Percentiles rank a stretch among this genome's conserved stretches.
Evolutionary conservation across 1,140 invertebrate species (phyloP).

Genomic region (Teleogryllus occipitalis): DNA sequence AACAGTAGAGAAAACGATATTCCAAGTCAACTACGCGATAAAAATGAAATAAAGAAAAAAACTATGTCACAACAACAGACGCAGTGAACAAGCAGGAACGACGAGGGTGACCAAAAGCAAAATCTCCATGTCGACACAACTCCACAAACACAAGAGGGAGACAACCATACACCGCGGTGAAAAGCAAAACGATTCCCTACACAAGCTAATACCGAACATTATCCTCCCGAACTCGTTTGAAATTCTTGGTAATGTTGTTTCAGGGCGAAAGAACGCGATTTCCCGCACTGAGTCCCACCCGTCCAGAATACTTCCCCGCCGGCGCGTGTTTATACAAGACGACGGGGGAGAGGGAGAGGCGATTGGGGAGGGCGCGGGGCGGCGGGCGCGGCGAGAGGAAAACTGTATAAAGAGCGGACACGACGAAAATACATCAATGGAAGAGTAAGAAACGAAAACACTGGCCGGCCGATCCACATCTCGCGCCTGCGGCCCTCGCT

Average conservation of each 20-base stretch:
- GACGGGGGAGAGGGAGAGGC: too few species aligned
- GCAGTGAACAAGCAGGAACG: too few species aligned
- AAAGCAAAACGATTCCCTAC: neutral
- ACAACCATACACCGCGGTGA: too few species aligned
- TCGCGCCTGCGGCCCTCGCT: neutral
- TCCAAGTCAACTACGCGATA: too few species aligned
- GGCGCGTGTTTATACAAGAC: neutral
- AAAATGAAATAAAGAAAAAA: too few species aligned
- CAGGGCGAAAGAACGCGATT: neutral
- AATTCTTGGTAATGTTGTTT: neutral
- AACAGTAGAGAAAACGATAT: too few species aligned
- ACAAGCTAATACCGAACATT: too few species aligned
- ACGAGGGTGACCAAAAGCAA: too few species aligned
- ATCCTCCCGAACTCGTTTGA: neutral
- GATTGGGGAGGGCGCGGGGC: neutral
- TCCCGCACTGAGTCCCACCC: neutral
- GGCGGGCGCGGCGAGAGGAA: too few species aligned
- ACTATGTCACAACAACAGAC: too few species aligned
- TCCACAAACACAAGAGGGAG: too few species aligned
- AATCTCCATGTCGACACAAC: too few species aligned
- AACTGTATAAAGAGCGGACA: slow-evolving; percentile 1
- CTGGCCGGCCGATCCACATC: neutral
- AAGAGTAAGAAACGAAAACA: neutral
- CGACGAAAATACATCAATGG: neutral
- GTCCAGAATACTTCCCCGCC: neutral